phyloP scores from a whole-genome alignment of 2,888 invertebrate genomes.

The Griposia aprilina region DNA sequence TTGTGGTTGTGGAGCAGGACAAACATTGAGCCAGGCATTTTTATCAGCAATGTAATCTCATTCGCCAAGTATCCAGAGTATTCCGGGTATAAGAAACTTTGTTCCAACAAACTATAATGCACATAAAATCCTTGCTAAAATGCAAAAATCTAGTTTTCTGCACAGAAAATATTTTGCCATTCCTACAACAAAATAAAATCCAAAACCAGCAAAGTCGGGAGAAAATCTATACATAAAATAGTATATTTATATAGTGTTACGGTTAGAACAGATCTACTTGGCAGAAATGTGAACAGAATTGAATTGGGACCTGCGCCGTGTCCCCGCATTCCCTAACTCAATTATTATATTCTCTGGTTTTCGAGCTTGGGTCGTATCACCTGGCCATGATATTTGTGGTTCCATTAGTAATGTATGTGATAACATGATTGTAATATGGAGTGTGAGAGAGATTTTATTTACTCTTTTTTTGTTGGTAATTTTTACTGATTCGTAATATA shows the following conservation, averaged over 20 bases:
- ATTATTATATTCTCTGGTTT: constrained; percentile 71
- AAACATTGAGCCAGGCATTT: no score
- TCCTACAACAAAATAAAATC: constrained; percentile 13
- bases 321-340: constrained; percentile 75
- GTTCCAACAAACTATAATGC: not conserved
- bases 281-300: constrained; percentile 72
- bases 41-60: not conserved
- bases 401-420: constrained; percentile 37
- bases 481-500: not conserved
- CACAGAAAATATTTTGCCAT: constrained; percentile 18
- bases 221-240: constrained; percentile 33
- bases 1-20: no score
- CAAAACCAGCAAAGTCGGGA: not conserved
- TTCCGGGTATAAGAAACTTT: not conserved
- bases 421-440: constrained; percentile 8
- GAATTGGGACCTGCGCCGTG: constrained; percentile 73
- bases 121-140: constrained; percentile 2
- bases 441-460: not conserved
- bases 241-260: constrained; percentile 40
- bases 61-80: not conserved
- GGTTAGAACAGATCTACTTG: constrained; percentile 68
- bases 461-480: not conserved
- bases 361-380: constrained; percentile 35
- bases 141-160: constrained; percentile 9
- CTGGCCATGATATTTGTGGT: constrained; percentile 55